A percentile compares a stretch with the other conserved stretches of the same genome.
Conservation (phyloP, 92 coral and sea anemone genomes). For the Pocillopora grandis region DNA sequence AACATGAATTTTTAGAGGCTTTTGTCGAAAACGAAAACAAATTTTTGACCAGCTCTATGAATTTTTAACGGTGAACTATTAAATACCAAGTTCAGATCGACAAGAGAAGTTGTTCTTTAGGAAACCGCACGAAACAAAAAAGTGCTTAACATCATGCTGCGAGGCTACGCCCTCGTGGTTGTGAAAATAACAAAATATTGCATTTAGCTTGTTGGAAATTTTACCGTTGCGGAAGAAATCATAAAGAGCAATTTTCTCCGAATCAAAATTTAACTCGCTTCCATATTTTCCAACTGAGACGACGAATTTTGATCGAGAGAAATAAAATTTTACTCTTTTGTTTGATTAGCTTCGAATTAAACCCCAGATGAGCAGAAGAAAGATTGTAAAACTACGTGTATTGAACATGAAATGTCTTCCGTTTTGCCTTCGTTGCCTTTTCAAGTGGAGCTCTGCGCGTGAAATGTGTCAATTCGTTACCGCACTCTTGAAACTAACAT, state of each 20-base stretch:
- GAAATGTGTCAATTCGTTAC: background rate
- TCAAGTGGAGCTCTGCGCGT: background rate
- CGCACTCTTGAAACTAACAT: slow-evolving; percentile 12
- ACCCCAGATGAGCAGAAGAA: slow-evolving; percentile 19
- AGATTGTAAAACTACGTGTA: slow-evolving; percentile 14
- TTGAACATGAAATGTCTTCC: slow-evolving; percentile 13
- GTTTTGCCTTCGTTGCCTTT: slow-evolving; percentile 9
- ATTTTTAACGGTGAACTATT: slow-evolving; percentile 1
- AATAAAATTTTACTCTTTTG: slow-evolving; percentile 6
- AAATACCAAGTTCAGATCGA: slow-evolving; percentile 33
- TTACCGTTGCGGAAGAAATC: slow-evolving; percentile 20
- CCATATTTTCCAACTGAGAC: slow-evolving; percentile 40
- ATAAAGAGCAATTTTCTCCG: slow-evolving; percentile 25
- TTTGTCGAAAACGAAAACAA: background rate
- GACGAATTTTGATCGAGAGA: slow-evolving; percentile 16
- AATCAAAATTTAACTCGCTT: slow-evolving; percentile 24
- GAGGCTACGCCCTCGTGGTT: slow-evolving; percentile 39
- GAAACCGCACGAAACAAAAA: slow-evolving; percentile 34
- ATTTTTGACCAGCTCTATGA: background rate
- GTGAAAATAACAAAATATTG: slow-evolving; percentile 33
- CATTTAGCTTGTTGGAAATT: slow-evolving; percentile 13
- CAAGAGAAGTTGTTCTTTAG: slow-evolving; percentile 8
- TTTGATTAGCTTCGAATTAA: slow-evolving; percentile 38
- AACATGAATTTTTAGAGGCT: background rate
- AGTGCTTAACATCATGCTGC: slow-evolving; percentile 30